Base-by-base conservation (phyloP, 2,888 invertebrate species). In the Chrysina gloriosa region DNA sequence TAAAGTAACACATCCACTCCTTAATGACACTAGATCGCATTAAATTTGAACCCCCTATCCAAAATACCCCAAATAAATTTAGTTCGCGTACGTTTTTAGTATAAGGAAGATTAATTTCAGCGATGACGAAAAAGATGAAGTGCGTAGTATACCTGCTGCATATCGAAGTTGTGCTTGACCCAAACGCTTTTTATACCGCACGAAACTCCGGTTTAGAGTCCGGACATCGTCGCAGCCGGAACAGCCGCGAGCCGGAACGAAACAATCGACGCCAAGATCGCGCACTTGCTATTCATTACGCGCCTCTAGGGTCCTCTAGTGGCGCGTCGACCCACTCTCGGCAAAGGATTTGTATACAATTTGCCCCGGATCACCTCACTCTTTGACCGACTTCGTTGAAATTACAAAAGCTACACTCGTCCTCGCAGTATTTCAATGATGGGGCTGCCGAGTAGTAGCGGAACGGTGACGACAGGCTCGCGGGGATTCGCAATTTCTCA, bases 221-320 rank as follows among this genome's bases (percentile, higher is more conserved):
- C 16, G 63, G 63, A 50, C 48, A 23, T 19, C 63, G 23, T 14
- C 34, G 48, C 34, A 48, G 34, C 48, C 36, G 36, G 48, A 63
- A 50, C 36, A 48, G 63, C 48, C 50, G 63, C 74, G 74, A 73
- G 71, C 72, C 75, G 71, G 74, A 74, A 75, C 72, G 73, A 76
- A 77, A 76, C 75, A 77, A 76, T 76, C 74, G 74, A 71, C 72
- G 74, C 63, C 67, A 69, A 69, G 70, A 69, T 71, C 72, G 69
- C 72, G 70, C 73, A 75, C 76, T 75, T 73, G 72, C 74, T 73
- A 76, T 75, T 78, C 77, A 77, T 77, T 77, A 77, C 77, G 71
- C 73, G 76, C 74, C 76, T 76, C 77, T 69, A 77, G 78, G 75
- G 77, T 66, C 72, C 77, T 75, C 77, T 76, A 74, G 75, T 74